Evolutionary conservation across 2,113 vertebrate genomes (phyloP), one percentile per base, ranked within the genome.

Genomic region (Atherinomorus stipes): DNA sequence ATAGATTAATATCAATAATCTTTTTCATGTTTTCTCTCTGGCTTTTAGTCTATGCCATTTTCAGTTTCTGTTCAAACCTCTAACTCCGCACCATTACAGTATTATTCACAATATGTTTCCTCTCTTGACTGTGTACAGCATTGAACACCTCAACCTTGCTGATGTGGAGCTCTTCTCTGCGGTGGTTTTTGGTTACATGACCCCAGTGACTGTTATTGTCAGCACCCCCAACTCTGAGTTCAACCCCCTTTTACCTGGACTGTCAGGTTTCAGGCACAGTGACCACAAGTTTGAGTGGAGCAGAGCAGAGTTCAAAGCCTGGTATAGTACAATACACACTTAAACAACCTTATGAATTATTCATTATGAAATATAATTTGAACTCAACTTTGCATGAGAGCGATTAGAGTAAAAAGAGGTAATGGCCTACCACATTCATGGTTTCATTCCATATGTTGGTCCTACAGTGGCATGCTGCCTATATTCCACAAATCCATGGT

Each of bases 271-370:
- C 75, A 95, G 98, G 75, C 92, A 98, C 81, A 81, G 85, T 1
- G 97, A 98, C 86, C 98, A 99, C 91, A 99, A 97, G 84, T 99
- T 99, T 79, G 97, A 99, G 87, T 99, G 98, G 97, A 95, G 73
- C 70, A 93, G 92, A 91, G 74, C 62, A 2, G 92, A 99, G 16
- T 99, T 99, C 88, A 93, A 94, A 89, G 93, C 83, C 49, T 99
- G 98, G 98, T 99, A 75, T 89, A 92, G 96, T 96, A 68, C 87
- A 91, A 63, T 53, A 23, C 26, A 52, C 21, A 42, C 2, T 16
- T 15, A 42, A 42, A 15, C 12, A 40, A 10, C 38, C 3, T 10
- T 40, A 40, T 40, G 12, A 40, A 40, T 11, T 10, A 12, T 40
- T 12, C 11, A 11, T 40, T 40, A 40, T 40, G 10, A 3, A 40